Evolutionary conservation across 53 echinoderm and acorn worm species (phyloP), one percentile per base, ranked within the genome.

Genomic region (Temnopleurus reevesii): DNA sequence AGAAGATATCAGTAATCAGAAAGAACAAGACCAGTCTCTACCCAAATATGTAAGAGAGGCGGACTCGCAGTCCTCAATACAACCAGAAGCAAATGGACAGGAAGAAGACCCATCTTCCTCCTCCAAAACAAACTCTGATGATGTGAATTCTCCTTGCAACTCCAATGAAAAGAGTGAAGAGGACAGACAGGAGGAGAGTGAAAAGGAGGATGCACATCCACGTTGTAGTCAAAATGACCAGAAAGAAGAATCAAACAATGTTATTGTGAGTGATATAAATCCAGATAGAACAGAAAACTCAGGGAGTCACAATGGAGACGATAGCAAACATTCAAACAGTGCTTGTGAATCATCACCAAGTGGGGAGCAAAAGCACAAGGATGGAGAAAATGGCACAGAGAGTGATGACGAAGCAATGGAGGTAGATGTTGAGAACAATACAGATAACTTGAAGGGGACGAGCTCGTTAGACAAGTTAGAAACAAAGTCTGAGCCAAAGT

Each of bases 321-420:
- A 61, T 17, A 86, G 71, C 65, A 66, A 65, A 23, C 34, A 55
- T 12, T 35, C 41, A 55, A 56, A 55, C 53, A 34, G 33, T 83
- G 38, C 26, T 17, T 46, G 29, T 4, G 85, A 85, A 27, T 15
- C 59, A n/a, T 33, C 35, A 33, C 38, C 27, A 9, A 49, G 29
- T 8, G 43, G 80, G 45, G 51, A 80, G 80, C 36, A 46, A 41
- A 47, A 79, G 8, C 18, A 46, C 13, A 12, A 10, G 8, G 21
- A 46, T 12, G 41, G 5, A 12, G 46, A 46, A 24, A 85, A 85
- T 60, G 86, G 86, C 44, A 61, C 86, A 15, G 88, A 87, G 9
- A 66, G 66, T 12, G 88, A 87, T 6, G 34, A 33, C 46, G 88
- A 87, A 55, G 65, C 65, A 27, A 87, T 87, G 88, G 88, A 87